Evolutionary conservation across 2,888 invertebrate genomes (phyloP).

Genomic region (Asteroscopus sphinx): DNA sequence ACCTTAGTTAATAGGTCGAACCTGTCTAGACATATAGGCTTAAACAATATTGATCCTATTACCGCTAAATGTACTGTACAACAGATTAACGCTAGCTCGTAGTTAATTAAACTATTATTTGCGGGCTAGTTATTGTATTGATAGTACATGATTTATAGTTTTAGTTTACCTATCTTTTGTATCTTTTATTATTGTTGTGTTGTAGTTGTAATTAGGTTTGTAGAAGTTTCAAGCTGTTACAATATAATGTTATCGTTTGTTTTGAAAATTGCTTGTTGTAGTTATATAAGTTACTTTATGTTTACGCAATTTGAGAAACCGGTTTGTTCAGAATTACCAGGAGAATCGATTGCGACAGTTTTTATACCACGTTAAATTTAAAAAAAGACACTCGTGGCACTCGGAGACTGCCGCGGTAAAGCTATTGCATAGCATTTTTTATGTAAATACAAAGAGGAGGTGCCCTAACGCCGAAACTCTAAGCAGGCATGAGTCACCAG

Average conservation of each 20-base stretch:
- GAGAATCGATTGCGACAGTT: too few relatives aligned
- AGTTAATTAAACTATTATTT: constrained; percentile 27
- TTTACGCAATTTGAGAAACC: too few relatives aligned
- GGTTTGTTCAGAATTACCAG: too few relatives aligned
- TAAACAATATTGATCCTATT: constrained; percentile 6
- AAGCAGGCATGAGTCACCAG: too few relatives aligned
- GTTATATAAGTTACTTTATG: not conserved
- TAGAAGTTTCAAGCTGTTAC: not conserved
- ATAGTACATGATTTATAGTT: constrained; percentile 14
- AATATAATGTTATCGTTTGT: not conserved
- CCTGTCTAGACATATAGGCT: constrained; percentile 1
- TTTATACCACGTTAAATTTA: too few relatives aligned
- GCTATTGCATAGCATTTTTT: too few relatives aligned
- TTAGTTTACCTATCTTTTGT: constrained; percentile 15
- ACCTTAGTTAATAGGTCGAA: not conserved
- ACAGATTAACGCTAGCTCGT: constrained; percentile 9
- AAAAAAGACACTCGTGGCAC: too few relatives aligned
- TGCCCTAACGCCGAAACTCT: too few relatives aligned
- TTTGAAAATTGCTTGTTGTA: not conserved
- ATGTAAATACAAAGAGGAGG: too few relatives aligned
- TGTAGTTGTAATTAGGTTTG: constrained; percentile 1
- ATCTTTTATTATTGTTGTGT: constrained; percentile 1
- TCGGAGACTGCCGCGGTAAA: too few relatives aligned
- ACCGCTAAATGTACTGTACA: not conserved
- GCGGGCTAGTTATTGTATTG: constrained; percentile 6